These are phyloP conservation scores for Eretmochelys imbricata DNA, from an alignment of 2,113 vertebrate species.

Conservation along the genomic window DNA sequence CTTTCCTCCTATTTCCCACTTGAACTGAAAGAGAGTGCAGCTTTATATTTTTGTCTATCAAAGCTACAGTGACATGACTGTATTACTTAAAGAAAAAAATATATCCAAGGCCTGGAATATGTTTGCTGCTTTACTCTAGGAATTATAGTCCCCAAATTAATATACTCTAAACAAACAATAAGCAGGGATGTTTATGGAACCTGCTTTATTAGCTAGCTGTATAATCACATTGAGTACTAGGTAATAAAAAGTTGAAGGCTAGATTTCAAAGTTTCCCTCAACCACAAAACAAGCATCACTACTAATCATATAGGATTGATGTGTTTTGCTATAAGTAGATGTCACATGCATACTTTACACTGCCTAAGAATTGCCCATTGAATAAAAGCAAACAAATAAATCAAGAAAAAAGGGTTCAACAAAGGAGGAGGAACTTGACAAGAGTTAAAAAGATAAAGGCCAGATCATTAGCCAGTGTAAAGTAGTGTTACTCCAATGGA, in stretches of 20 bases:
- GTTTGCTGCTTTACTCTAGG: not conserved
- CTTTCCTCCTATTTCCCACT: not conserved
- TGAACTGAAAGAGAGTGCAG: too few species aligned
- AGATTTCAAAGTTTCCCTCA: not conserved
- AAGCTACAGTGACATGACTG: not conserved
- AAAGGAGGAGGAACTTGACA: not conserved
- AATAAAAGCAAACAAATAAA: rapidly evolving
- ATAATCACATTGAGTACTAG: too few species aligned
- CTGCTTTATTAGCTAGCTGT: not conserved
- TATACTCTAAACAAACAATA: not conserved
- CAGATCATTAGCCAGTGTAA: not conserved
- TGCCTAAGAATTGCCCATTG: rapidly evolving
- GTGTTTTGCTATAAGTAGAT: not conserved
- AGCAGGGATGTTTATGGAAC: not conserved
- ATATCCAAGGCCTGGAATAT: not conserved
- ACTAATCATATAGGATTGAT: not conserved
- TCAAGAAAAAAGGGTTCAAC: not conserved
- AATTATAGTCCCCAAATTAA: not conserved
- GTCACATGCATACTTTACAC: rapidly evolving
- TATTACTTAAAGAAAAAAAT: not conserved
- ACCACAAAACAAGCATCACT: not conserved
- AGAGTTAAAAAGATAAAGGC: not conserved
- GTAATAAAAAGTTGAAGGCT: not conserved
- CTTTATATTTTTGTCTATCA: not conserved
- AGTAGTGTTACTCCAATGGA: not conserved